Base-by-base conservation (phyloP, 2,888 invertebrate genomes). In the Biston betularia region DNA sequence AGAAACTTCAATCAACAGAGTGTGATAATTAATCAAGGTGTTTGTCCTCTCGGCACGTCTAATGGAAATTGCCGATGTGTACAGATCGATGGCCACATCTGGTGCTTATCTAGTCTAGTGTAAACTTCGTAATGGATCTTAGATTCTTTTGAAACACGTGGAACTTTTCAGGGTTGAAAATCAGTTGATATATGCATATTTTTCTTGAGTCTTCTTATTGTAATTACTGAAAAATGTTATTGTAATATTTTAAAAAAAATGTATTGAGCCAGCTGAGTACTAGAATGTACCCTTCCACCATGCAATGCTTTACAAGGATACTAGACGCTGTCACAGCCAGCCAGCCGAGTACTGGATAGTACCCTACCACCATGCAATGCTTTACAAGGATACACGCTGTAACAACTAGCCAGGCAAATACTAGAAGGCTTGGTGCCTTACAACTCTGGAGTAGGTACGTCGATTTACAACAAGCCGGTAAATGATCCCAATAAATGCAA, bases 51-150 rank as follows among this genome's bases (percentile, higher is more conserved):
- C 53, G 55, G 58, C 69, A 69, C 69, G 72, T 71, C 33, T 57
- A 53, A 56, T 34, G 74, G 74, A 75, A 75, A 70, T 57, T 72
- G 44, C 71, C 74, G 46, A 44, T 75, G 74, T 73, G 60, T 75
- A 71, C 59, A 45, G 62, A 71, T 69, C 71, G 72, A 71, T 70
- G 53, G 52, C 34, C 65, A 67, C 69, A 71, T 68, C 52, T 54
- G 63, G 15, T 53, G 59, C 61, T 64, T 68, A 68, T 69, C 64
- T 48, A 48, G 49, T 53, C 35, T 38, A 53, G 0, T 8, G 38
- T 53, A 12, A n/a, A 40, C 53, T 15, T 40, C 15, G 15, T 53
- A 35, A 35, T 14, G 12, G 35, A 12, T 50, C 12, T 1, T 7
- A n/a, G 7, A 3, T 15, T 10, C 15, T 8, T 14, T 54, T 54